Percentiles rank a stretch among this genome's conserved stretches.
phyloP scores from a whole-genome alignment of 2,797 vertebrate genomes.

The Kryptopterus vitreolus region DNA sequence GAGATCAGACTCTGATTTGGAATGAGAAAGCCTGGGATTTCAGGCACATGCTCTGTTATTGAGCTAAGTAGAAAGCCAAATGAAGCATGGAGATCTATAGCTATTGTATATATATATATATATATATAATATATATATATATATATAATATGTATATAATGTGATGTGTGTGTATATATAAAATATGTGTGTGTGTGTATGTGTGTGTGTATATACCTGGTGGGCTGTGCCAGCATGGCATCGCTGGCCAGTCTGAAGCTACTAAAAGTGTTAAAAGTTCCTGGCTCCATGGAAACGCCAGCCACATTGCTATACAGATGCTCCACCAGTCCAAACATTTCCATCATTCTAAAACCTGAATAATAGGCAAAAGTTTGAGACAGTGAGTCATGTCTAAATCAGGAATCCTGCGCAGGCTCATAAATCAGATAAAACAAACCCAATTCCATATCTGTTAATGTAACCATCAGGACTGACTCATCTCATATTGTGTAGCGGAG shows the following conservation, averaged over 20 bases:
- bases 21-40: too few species aligned
- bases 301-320: slow-evolving; percentile 82
- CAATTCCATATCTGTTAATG: background rate
- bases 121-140: too few species aligned
- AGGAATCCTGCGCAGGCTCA: background rate
- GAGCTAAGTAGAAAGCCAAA: too few species aligned
- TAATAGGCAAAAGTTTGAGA: background rate
- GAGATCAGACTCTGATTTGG: too few species aligned
- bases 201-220: slow-evolving; percentile 75
- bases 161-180: slow-evolving; percentile 7
- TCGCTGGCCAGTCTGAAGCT: slow-evolving; percentile 87
- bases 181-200: slow-evolving; percentile 25
- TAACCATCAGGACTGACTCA: background rate
- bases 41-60: too few species aligned
- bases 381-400: background rate
- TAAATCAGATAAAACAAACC: background rate
- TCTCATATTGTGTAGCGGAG: too few species aligned
- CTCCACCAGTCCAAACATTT: slow-evolving; percentile 90
- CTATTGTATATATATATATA: too few species aligned
- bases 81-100: too few species aligned
- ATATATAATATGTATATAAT: too few species aligned
- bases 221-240: slow-evolving; percentile 88
- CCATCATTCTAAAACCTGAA: slow-evolving; percentile 98
- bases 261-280: slow-evolving; percentile 91
- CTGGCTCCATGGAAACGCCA: slow-evolving; percentile 93